Evolutionary conservation across 2,888 invertebrate species (phyloP).

Genomic region (Automeris io): DNA sequence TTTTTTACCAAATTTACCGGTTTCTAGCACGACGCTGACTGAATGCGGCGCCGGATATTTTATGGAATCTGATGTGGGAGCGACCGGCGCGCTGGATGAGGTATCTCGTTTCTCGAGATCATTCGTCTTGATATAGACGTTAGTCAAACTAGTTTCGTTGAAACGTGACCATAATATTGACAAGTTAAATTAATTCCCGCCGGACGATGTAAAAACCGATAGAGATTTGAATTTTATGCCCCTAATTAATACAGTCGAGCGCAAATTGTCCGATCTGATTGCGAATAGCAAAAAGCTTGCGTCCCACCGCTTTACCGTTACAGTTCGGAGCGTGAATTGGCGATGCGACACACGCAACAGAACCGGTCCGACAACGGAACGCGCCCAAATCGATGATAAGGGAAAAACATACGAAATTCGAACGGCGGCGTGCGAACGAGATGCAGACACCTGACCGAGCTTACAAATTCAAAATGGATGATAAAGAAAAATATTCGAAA

Average conservation of each 20-base stretch:
- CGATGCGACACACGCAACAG: slow-evolving; percentile 57
- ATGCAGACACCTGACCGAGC: slow-evolving; percentile 42
- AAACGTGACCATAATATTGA: slow-evolving; percentile 66
- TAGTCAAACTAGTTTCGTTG: slow-evolving; percentile 58
- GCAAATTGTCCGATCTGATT: slow-evolving; percentile 57
- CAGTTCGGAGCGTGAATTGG: slow-evolving; percentile 44
- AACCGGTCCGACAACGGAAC: slow-evolving; percentile 50
- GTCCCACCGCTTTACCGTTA: slow-evolving; percentile 56
- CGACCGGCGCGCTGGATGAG: slow-evolving; percentile 38
- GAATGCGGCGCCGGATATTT: slow-evolving; percentile 51
- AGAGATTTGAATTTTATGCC: slow-evolving; percentile 53
- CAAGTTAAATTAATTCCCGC: slow-evolving; percentile 57
- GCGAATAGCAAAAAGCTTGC: slow-evolving; percentile 51
- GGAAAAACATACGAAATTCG: slow-evolving; percentile 48
- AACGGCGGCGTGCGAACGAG: slow-evolving; percentile 43
- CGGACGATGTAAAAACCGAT: slow-evolving; percentile 29
- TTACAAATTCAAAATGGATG: slow-evolving; percentile 19
- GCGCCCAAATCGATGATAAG: slow-evolving; percentile 55
- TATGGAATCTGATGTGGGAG: slow-evolving; percentile 60
- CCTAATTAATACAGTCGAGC: slow-evolving; percentile 57
- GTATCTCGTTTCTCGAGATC: slow-evolving; percentile 65
- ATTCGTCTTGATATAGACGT: slow-evolving; percentile 57
- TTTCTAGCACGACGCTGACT: slow-evolving; percentile 30
- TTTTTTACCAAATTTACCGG: slow-evolving; percentile 51
- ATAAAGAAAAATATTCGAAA: no score